phyloP scores from a whole-genome alignment of 2,113 vertebrate genomes.

The Lophochroa leadbeateri region DNA sequence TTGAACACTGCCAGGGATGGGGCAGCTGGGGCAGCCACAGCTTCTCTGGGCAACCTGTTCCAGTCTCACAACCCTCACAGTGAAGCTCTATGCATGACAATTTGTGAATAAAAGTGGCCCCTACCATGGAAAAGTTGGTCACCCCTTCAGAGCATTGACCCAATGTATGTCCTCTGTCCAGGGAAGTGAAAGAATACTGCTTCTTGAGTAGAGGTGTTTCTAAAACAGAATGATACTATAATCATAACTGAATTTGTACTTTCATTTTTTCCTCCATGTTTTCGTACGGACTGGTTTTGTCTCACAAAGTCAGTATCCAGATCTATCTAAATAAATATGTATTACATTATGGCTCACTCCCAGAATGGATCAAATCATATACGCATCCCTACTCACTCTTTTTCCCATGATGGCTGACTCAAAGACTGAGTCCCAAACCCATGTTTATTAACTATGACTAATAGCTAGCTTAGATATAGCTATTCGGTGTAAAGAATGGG shows the following conservation, averaged over 20 bases:
- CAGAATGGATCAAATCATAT: not conserved
- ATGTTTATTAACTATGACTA: not conserved
- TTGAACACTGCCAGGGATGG: not conserved
- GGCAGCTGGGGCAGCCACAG: not conserved
- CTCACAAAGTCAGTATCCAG: not conserved
- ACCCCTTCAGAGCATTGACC: fast-evolving
- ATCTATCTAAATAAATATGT: not conserved
- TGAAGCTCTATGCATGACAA: not conserved
- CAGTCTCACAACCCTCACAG: not conserved
- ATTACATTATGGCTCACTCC: not conserved
- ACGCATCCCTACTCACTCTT: not conserved
- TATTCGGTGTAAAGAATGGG: not conserved
- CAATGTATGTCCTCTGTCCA: not conserved
- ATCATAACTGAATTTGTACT: not conserved
- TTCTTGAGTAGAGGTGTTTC: not conserved
- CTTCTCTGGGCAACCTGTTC: not conserved
- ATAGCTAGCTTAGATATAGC: not conserved
- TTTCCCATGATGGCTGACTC: not conserved
- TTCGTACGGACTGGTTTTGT: not conserved
- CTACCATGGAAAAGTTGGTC: not conserved
- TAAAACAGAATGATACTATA: not conserved
- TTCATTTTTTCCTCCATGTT: not conserved
- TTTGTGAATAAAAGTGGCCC: not conserved
- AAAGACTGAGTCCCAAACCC: not conserved
- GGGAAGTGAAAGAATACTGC: not conserved